Evolutionary conservation across 23 tunicate genomes (phyloP).

Genomic region (Aplidium turbinatum): DNA sequence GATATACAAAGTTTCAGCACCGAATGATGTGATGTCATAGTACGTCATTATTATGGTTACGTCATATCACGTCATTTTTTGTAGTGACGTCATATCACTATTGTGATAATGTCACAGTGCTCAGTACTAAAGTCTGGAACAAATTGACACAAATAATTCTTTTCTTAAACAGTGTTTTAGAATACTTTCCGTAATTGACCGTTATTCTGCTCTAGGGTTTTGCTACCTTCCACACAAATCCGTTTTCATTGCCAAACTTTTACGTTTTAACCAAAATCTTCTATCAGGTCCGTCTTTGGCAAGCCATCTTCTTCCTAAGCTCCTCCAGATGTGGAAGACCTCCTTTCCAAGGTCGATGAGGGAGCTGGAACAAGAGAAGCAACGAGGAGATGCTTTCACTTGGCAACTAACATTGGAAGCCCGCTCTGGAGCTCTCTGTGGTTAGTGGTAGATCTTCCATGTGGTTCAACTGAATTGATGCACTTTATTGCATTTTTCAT

Average conservation of each 20-base stretch:
- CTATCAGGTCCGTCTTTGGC: conserved; percentile 67
- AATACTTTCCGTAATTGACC: not conserved
- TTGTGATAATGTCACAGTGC: not conserved
- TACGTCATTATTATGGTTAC: too few relatives aligned
- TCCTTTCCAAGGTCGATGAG: conserved; percentile 81
- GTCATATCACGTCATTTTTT: too few relatives aligned
- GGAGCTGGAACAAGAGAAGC: conserved; percentile 84
- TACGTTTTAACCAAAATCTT: not conserved
- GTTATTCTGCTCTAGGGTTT: not conserved
- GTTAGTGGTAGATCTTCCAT: too few relatives aligned
- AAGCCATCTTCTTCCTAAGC: conserved; percentile 62
- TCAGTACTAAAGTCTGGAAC: not conserved
- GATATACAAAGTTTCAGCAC: too few relatives aligned
- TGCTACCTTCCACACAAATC: too few relatives aligned
- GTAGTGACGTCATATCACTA: too few relatives aligned
- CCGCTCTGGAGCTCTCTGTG: conserved; percentile 95
- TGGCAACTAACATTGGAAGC: conserved; percentile 96
- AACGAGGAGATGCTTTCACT: conserved; percentile 85
- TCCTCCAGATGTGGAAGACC: conserved; percentile 71
- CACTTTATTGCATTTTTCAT: too few relatives aligned
- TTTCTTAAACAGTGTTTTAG: not conserved
- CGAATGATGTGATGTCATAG: too few relatives aligned
- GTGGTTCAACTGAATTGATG: too few relatives aligned
- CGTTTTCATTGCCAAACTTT: too few relatives aligned
- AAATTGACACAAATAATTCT: not conserved